These are phyloP conservation scores for Chanos chanos DNA, from an alignment of 2,797 vertebrate species.

Conservation along the genomic window DNA sequence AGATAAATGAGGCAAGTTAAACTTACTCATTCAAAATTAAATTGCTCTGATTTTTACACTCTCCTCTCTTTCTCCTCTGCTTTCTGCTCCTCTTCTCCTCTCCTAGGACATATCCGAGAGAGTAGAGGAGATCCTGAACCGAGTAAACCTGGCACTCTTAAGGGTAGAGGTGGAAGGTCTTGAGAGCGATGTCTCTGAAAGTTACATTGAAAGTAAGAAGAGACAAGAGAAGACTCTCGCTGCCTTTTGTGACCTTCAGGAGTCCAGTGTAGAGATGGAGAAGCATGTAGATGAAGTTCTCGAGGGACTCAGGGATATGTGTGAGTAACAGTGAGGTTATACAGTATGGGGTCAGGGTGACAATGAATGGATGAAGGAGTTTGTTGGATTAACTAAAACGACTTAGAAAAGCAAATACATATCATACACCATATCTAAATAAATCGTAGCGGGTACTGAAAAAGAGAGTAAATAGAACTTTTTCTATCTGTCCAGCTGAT, in stretches of 20 bases:
- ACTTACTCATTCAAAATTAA: no score
- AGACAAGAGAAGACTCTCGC: not conserved
- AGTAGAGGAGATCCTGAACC: not conserved
- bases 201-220: not conserved
- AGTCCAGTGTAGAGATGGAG: not conserved
- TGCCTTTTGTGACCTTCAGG: not conserved
- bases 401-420: not conserved
- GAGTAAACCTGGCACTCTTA: not conserved
- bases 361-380: no score
- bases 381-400: no score
- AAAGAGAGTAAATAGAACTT: not conserved
- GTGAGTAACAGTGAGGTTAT: not conserved
- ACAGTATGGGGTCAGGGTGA: no score
- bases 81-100: no score
- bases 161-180: not conserved
- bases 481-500: not conserved
- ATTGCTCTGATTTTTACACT: no score
- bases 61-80: not conserved
- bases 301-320: not conserved
- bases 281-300: not conserved
- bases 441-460: not conserved
- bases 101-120: not conserved
- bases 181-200: not conserved
- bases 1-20: no score
- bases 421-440: not conserved